Evolutionary conservation across 2,113 vertebrate genomes (phyloP), one percentile per base, ranked within the genome.

Genomic region (Amblyornis subalaris): DNA sequence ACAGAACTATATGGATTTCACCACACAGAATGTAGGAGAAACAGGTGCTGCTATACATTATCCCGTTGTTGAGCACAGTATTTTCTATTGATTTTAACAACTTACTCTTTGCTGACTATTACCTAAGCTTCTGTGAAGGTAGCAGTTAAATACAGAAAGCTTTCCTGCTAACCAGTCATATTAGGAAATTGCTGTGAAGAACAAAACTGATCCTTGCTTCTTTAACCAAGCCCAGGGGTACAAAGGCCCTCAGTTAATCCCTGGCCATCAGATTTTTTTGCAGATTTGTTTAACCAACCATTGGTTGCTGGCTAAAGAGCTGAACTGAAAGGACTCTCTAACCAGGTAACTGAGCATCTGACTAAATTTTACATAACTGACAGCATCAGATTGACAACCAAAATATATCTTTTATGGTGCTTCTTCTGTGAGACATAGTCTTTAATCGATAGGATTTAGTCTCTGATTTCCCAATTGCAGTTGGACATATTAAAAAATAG

Each of bases 11-110:
- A 51, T 44, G 51, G 53, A 72, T 74, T 86, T 90, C 60, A 61
- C 24, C 67, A 67, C 16, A 35, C 17, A 53, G 33, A 79, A 75
- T 75, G 31, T 5, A 47, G n/a, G 58, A 22, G 73, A 72, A 79
- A 55, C 62, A 88, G 78, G 36, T 47, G 22, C 77, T 89, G 65
- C 93, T 88, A 57, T 90, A 80, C 61, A 54, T 92, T 88, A 90
- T 47, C 62, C 70, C 95, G 70, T 96, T 96, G 95, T 92, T 93
- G 75, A 96, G 95, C 81, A 58, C n/a, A 81, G 47, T 90, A 85
- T 95, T 87, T 87, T 94, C 93, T 88, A 90, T 94, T 92, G 95
- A 96, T 96, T 95, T 96, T 83, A 96, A 80, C 58, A 96, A 57
- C 88, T 93, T 81, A 50, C 61, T 93, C 88, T 92, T 92, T 92